Base-by-base conservation (phyloP, 2,888 invertebrate genomes). In the Acleris sparsana region DNA sequence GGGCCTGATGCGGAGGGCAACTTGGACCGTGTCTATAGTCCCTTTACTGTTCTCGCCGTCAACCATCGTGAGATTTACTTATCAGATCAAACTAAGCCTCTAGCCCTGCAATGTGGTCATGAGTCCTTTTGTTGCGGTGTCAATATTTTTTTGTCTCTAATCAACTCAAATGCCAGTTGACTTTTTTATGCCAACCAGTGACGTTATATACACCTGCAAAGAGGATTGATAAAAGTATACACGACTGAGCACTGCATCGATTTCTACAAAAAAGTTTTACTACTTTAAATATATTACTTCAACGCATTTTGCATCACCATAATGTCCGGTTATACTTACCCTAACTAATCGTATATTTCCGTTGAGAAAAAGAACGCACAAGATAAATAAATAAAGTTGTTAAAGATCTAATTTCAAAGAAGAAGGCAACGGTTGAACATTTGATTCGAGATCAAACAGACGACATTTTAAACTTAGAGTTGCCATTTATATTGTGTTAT, bases 1-100 rank as follows among this genome's bases (percentile, higher is more conserved):
- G 0, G 98, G 98, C 61, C 98, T 93, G 25, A 97, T 95, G 51
- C 98, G 89, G 0, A 98, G 88, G 0, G 97, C 98, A 49, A 98
- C 98, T 80, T 95, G 94, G 0, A 97, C 96, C 2, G 94, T 93
- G 69, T 93, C 93, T 70, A 91, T 83, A 1, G 86, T 80, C 49
- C 73, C 77, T 77, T 86, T 88, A 66, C 70, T 78, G 44, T 70
- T 72, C 57, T 88, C 88, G 5, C 78, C 78, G 59, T 90, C 89
- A 66, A 82, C 85, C 91, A 92, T 92, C 73, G 78, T 89, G 16
- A 16, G 67, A 57, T 53, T 53, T 57, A 25, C 46, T 39, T 39
- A 33, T 44, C 48, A 56, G 51, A 53, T 62, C 20, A 29, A 65
- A 51, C 9, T 33, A 51, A 43, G 11, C 20, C 49, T 43, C 20